Evolutionary conservation across 2,113 vertebrate genomes (phyloP).

Genomic region (Zosterops hypoxanthus): DNA sequence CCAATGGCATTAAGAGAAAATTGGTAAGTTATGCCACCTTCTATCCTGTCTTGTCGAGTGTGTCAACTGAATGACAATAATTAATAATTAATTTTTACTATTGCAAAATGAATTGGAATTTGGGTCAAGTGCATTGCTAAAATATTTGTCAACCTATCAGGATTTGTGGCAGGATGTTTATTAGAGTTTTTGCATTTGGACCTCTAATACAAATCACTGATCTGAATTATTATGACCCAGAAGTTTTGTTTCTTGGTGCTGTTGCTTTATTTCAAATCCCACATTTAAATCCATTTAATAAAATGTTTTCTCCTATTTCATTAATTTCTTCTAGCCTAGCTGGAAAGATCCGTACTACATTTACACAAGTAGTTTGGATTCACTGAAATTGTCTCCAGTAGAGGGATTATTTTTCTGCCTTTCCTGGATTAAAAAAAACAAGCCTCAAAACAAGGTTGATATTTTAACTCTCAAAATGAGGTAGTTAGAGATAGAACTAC

Average conservation of each 20-base stretch:
- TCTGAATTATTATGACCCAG: not conserved
- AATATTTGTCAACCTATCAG: not conserved
- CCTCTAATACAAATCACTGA: not conserved
- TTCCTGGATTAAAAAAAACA: not conserved
- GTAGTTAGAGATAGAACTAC: not conserved
- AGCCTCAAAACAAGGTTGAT: not conserved
- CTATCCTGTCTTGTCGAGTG: not conserved
- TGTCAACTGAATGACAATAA: not conserved
- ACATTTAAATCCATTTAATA: not conserved
- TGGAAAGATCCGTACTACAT: not conserved
- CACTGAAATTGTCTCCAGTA: not conserved
- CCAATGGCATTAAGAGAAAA: not conserved
- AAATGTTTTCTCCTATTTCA: not conserved
- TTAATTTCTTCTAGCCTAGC: not conserved
- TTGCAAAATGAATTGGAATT: not conserved
- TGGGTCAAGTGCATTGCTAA: not conserved
- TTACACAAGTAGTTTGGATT: not conserved
- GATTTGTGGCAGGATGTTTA: not conserved
- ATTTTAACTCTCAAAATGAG: not conserved
- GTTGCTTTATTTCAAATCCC: not conserved
- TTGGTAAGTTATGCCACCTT: not conserved
- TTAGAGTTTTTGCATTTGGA: not conserved
- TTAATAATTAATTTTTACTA: not conserved
- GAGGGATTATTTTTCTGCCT: not conserved
- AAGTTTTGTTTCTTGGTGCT: not conserved